Evolutionary conservation across 2,888 invertebrate species (phyloP), one percentile per base, ranked within the genome.

Genomic region (Drosophila heteroneura): DNA sequence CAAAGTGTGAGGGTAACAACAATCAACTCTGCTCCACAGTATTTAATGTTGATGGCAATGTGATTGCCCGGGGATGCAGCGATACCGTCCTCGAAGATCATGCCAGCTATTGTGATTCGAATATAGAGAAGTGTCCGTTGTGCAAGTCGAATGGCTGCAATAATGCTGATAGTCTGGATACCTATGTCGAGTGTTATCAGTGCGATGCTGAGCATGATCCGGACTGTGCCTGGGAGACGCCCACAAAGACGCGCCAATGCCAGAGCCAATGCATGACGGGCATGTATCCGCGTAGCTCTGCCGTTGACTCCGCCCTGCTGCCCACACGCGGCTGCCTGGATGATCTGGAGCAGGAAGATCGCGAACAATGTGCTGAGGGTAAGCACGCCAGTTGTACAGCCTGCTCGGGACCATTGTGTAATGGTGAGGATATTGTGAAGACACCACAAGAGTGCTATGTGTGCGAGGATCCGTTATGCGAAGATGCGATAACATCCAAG

Each of bases 61-160:
- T 91, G 9, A 63, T 76, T 4, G 77, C 83, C 9, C 91, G 93
- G 4, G 93, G 93, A 6, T 93, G 93, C 74, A 92, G 89, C 41
- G 92, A 92, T 65, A 28, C 71, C 5, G 70, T 92, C 0, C 52
- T 59, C 0, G 33, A 49, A 1, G 69, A 76, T 1, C 73, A 91
- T 19, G 53, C 54, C 10, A 76, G 64, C 3, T 90, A 90, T 53
- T 93, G 93, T 32, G 90, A 92, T 9, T 51, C 54, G 1, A 81
- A 92, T 39, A 22, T 60, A 0, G 85, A 57, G 0, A 84, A 73
- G 1, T 93, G 93, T 37, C 52, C 71, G 5, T 74, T 76, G 54
- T 93, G 93, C 74, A 93, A 93, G 73, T 93, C 93, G 4, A 90
- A 89, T 44, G 85, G 70, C 1, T 93, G 93, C 63, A 93, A 93